Percentiles rank a stretch among this genome's conserved stretches.
These are phyloP conservation scores for Phylloscopus trochilus DNA, from an alignment of 2,113 vertebrate species.

Conservation along the genomic window DNA sequence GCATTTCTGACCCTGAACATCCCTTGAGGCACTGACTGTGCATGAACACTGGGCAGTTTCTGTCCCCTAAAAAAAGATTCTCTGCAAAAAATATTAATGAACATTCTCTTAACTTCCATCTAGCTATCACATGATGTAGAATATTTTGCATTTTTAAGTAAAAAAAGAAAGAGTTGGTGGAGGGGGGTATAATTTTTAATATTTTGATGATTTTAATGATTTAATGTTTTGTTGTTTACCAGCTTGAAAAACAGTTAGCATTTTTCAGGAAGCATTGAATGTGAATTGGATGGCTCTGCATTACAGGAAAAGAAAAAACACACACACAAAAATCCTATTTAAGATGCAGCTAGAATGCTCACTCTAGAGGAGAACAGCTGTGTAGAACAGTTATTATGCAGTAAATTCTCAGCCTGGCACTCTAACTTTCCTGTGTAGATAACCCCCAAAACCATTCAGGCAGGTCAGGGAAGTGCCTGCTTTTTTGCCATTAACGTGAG, in stretches of 20 bases:
- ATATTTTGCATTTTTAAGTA: background rate
- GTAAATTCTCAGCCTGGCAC: background rate
- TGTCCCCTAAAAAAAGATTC: background rate
- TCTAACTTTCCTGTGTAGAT: background rate
- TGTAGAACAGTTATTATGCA: constrained; percentile 2
- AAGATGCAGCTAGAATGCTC: background rate
- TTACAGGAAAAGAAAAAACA: background rate
- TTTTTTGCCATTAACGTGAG: background rate
- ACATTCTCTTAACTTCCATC: background rate
- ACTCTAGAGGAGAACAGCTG: background rate
- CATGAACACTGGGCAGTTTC: background rate
- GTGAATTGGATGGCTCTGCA: background rate
- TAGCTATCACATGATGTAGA: background rate
- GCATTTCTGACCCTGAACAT: background rate
- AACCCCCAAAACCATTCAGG: background rate
- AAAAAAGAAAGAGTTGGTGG: background rate
- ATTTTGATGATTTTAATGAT: background rate
- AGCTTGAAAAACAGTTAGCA: background rate
- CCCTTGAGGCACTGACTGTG: background rate
- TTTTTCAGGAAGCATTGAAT: background rate
- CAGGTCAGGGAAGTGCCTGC: background rate
- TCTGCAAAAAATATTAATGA: background rate
- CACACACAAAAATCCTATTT: background rate
- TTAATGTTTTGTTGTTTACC: background rate
- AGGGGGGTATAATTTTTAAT: background rate